Evolutionary conservation across 1,140 invertebrate genomes (phyloP), one percentile per base, ranked within the genome.

Genomic region (Steinernema feltiae): DNA sequence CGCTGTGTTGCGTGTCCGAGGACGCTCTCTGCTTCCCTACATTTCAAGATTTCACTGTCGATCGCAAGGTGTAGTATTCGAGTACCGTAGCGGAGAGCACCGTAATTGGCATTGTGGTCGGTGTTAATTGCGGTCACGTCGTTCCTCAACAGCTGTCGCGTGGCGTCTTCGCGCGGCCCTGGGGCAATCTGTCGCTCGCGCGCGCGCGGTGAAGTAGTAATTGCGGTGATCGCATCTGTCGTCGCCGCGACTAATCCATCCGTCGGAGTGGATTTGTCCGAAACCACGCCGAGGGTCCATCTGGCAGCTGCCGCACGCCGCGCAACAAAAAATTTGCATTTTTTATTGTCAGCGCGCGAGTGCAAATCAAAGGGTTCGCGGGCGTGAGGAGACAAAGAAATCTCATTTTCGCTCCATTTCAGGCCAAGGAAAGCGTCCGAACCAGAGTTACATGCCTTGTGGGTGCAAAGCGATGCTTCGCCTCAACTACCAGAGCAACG

Each of bases 401-500:
- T 1, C 1, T 70, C 30, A 63, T n/a, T n/a, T 21, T 21, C 24
- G 15, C 24, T 27, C 24, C 53, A 32, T 79, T 85, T 69, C 53
- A 84, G 83, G 83, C 17, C 76, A 76, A 41, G 83, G 83, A 21
- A 84, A 84, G 32, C 71, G 83, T 1, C 83, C 83, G 3, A 83
- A 84, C 75, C 84, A 84, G 69, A 80, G 79, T 30, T 84, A 85
- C 71, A 70, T 84, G n/a, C 83, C 83, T 27, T 84, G 80, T 69
- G 79, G 77, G 1, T 84, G 83, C 48, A 63, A 41, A 1, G 83
- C 83, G 12, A 84, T 83, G 81, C 75, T 84, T 17, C 70, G 83
- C 7, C 46, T 84, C n/a, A 84, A 84, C 73, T 84, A 76, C 78
- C 71, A 74, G 30, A 74, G 69, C 30, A 21, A 31, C 17, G 81